Conservation (phyloP, 2,888 invertebrate species). For the Phoronis australis region DNA sequence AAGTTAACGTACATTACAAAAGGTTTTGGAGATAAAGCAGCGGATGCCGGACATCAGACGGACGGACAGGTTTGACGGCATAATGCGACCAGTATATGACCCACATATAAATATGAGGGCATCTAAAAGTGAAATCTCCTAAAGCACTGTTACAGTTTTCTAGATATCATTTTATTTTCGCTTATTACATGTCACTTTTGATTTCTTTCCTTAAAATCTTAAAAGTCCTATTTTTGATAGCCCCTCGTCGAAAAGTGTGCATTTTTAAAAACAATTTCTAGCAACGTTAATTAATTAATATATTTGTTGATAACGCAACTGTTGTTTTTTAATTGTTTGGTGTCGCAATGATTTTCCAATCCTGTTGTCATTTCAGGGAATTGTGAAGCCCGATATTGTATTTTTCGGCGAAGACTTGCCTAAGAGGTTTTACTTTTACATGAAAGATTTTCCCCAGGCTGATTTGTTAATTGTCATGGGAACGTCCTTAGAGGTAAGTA, state of each 20-base stretch:
- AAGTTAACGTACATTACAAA: too few relatives aligned
- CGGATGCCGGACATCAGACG: too few relatives aligned
- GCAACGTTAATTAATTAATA: not conserved
- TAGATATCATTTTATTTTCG: too few relatives aligned
- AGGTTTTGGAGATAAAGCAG: too few relatives aligned
- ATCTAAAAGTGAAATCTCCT: too few relatives aligned
- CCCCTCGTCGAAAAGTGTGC: not conserved
- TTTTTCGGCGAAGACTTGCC: slow-evolving; percentile 54
- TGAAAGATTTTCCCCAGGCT: slow-evolving; percentile 45
- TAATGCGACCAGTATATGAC: too few relatives aligned
- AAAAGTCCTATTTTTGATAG: too few relatives aligned
- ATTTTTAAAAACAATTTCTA: not conserved
- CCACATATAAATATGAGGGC: too few relatives aligned
- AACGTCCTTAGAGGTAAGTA: slow-evolving; percentile 52
- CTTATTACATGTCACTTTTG: too few relatives aligned
- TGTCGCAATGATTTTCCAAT: not conserved
- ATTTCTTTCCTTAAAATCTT: too few relatives aligned
- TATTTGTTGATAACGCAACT: not conserved
- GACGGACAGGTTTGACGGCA: too few relatives aligned
- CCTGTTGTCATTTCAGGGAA: slow-evolving; percentile 25
- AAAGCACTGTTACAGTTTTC: too few relatives aligned
- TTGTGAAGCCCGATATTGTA: slow-evolving; percentile 49
- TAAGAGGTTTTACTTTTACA: slow-evolving; percentile 43
- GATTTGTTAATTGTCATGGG: slow-evolving; percentile 53
- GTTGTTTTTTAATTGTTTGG: not conserved